Base-by-base conservation (phyloP, 2,797 vertebrate species). In the Natrix natrix region DNA sequence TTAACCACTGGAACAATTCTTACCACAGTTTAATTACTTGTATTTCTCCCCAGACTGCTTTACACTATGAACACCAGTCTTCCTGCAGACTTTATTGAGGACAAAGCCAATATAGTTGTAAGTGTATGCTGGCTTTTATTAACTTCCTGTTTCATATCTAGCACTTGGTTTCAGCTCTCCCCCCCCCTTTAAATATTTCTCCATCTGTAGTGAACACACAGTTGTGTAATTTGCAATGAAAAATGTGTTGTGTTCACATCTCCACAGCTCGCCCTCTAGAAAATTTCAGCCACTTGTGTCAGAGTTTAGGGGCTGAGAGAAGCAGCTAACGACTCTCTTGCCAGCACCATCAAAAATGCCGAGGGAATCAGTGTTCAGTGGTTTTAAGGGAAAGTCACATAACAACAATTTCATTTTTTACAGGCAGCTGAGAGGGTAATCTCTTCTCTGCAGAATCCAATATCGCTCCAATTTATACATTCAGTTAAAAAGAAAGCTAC, bases 401-500 rank as follows among this genome's bases (percentile, higher is more conserved):
- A 94, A 94, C 94, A 95, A 69, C 37, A 93, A 91, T 94, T 95
- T 93, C 94, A 90, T 88, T 93, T 92, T 94, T 94, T 91, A 93
- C 28, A 95, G 93, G 90, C 87, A 95, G 91, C 93, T 89, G 91
- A 93, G 91, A 94, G 48, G 69, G 88, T 90, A 94, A 94, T 91
- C 57, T 95, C 93, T 78, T 95, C 60, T 83, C 92, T 87, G 26
- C 10, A 94, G 90, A 96, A 94, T 89, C 83, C 90, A 95, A 60
- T 92, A 63, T 78, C 17, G 28, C 87, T 92, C 54, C 89, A 92
- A 91, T 95, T 96, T 93, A 92, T 61, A 92, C 0, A n/a, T 1
- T 91, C 90, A 17, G 4, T 91, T 93, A 94, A 93, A 93, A 90
- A 43, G 69, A 93, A 92, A 95, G 5, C 59, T 54, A 28, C 0